Evolutionary conservation across 1,140 invertebrate genomes (phyloP), one percentile per base, ranked within the genome.

Genomic region (Onthophagus taurus): DNA sequence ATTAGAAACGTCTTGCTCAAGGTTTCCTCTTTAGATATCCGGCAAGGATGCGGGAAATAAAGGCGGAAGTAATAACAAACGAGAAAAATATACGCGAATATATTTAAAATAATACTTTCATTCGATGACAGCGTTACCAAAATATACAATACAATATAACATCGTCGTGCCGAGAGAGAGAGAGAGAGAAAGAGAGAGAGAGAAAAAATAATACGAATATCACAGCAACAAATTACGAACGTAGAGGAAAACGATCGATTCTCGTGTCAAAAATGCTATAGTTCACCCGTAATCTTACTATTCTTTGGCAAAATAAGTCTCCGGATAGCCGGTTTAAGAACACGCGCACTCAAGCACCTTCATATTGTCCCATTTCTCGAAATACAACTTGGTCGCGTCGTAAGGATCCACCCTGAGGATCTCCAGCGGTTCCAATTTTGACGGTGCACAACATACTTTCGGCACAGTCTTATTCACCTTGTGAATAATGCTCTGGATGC

Each of bases 301-400:
- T 26, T 39, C 37, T 39, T 39, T 39, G 37, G 37, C 37, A 39
- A 39, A 39, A n/a, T 12, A 21, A n/a, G 12, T 20, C n/a, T 26
- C n/a, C n/a, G n/a, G n/a, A 26, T 20, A 7, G 7, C n/a, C 66
- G 7, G 7, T 26, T 39, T 72, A 85, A 34, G 79, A 80, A 63
- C 83, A 86, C 34, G 78, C 80, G 60, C 83, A 86, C 58, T 84
- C 80, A 17, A 76, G 52, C 12, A 85, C 80, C 50, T 73, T 70
- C 71, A 83, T 83, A 50, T 84, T 75, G 48, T 77, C 74, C 78
- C 81, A 82, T 20, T 73, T 75, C 9, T 80, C 75, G 19, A 83
- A 72, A 47, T 78, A 76, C n/a, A 85, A 62, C 55, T 76, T 76
- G 4, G 70, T 71, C 2, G 66, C 61, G 46, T 81, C 69, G 36